phyloP scores from a whole-genome alignment of 2,797 vertebrate genomes.

The Setipinna tenuifilis region DNA sequence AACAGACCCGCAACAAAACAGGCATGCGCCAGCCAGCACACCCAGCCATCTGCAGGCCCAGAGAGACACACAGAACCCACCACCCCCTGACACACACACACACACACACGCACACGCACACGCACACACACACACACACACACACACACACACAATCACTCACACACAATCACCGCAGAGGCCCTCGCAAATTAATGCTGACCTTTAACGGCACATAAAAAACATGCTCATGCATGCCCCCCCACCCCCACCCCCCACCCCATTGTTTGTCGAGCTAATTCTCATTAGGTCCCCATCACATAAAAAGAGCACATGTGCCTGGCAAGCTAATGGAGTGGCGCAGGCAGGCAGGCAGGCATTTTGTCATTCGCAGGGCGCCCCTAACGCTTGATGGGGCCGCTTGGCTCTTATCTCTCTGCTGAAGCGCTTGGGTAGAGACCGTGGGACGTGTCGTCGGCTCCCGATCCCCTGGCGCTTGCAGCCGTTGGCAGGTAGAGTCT shows the following conservation, averaged over 20 bases:
- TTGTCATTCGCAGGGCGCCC: not conserved
- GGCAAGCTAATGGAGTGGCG: not conserved
- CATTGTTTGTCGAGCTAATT: constrained; percentile 19
- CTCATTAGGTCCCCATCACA: constrained; percentile 4
- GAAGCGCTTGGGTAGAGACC: not conserved
- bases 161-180: not conserved
- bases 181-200: not conserved
- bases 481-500: constrained; percentile 22
- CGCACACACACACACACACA: not conserved
- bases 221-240: not conserved
- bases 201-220: constrained; percentile 5
- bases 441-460: not conserved
- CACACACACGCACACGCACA: not conserved
- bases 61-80: not conserved
- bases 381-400: not conserved
- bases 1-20: constrained; percentile 1
- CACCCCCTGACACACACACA: not conserved
- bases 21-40: not conserved
- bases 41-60: not conserved
- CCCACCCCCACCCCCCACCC: too few species aligned
- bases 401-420: not conserved
- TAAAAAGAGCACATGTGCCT: not conserved
- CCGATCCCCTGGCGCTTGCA: constrained; percentile 15
- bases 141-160: not conserved
- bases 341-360: not conserved